phyloP scores from a whole-genome alignment of 2,888 invertebrate genomes.

The Neoascia interrupta region DNA sequence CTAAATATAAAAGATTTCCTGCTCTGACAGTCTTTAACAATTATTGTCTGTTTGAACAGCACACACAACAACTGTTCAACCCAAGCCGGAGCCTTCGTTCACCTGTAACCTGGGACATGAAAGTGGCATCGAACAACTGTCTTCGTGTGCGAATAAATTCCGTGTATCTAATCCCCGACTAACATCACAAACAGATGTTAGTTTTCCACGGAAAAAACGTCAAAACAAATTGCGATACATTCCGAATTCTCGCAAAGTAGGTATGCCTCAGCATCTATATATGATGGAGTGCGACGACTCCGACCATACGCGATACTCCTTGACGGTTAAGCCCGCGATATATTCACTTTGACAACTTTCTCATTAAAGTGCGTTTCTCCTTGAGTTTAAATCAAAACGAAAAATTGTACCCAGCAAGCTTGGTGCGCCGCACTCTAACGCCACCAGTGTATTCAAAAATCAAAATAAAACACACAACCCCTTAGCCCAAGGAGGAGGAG shows the following conservation, averaged over 20 bases:
- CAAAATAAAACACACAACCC: conserved; percentile 23
- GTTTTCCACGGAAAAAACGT: conserved; percentile 48
- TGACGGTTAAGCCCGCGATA: conserved; percentile 50
- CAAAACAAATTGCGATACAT: conserved; percentile 68
- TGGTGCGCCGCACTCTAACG: conserved; percentile 52
- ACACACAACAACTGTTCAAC: no score
- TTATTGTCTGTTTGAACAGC: no score
- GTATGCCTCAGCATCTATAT: conserved; percentile 1
- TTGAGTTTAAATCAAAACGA: conserved; percentile 68
- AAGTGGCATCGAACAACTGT: conserved; percentile 10
- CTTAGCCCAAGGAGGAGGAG: no score
- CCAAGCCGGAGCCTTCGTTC: no score
- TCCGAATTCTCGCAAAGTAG: conserved; percentile 52
- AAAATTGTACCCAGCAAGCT: conserved; percentile 71
- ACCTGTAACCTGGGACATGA: no score
- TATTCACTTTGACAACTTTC: conserved; percentile 67
- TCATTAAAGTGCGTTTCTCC: conserved; percentile 67
- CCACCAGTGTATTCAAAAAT: conserved; percentile 60
- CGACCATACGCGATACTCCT: conserved; percentile 42
- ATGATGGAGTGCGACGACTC: conserved; percentile 25
- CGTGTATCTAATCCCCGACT: conserved; percentile 59
- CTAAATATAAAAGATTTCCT: no score
- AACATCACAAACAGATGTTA: conserved; percentile 44
- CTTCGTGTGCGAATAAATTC: conserved; percentile 24
- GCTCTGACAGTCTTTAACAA: no score